Evolutionary conservation across 2,888 invertebrate genomes (phyloP).

Genomic region (Rhynchonema sp.): DNA sequence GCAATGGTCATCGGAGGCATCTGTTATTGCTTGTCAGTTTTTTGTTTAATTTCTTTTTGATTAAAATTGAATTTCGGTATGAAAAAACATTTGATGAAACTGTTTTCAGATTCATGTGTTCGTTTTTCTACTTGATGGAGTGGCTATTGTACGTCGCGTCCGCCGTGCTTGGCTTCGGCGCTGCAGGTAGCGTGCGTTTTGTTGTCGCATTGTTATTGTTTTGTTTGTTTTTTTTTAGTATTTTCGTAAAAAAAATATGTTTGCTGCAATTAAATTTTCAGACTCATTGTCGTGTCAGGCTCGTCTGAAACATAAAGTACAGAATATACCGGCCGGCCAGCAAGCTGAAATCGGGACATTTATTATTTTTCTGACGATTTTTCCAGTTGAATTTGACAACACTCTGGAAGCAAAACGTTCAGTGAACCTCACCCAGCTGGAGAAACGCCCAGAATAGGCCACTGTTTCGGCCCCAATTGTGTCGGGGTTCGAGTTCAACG

Average conservation of each 20-base stretch:
- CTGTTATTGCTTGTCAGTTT: no score
- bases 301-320: conserved; percentile 66
- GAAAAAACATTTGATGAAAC: no score
- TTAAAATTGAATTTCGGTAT: no score
- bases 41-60: background rate
- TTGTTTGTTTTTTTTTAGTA: background rate
- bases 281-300: conserved; percentile 43
- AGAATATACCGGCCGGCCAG: conserved; percentile 88
- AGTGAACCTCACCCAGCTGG: conserved; percentile 52
- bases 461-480: conserved; percentile 80
- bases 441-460: conserved; percentile 92
- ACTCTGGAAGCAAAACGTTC: background rate
- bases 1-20: no score
- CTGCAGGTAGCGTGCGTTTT: no score
- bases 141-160: no score
- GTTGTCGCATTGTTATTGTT: no score
- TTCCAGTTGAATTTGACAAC: background rate
- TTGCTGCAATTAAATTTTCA: conserved; percentile 21
- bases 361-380: background rate
- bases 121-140: no score
- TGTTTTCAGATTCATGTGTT: no score
- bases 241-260: background rate
- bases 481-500: conserved; percentile 62
- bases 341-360: conserved; percentile 45
- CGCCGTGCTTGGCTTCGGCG: no score